Conservation (phyloP, 35 echinoderm and acorn worm genomes). For the Stichopus chloronotus region DNA sequence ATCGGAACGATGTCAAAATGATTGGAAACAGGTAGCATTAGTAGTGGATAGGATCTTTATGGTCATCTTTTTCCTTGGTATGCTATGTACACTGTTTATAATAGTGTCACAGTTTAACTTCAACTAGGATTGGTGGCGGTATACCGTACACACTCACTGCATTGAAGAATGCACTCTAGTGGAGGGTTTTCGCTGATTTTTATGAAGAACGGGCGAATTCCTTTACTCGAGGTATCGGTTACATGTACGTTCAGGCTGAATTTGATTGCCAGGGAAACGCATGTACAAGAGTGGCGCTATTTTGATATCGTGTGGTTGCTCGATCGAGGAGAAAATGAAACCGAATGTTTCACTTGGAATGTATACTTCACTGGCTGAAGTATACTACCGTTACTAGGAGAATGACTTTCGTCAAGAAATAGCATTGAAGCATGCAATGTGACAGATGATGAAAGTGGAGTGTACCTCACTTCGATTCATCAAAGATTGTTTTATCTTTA, state of each 20-base stretch:
- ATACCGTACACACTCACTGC: background rate
- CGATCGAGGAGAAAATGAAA: no score
- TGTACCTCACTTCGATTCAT: background rate
- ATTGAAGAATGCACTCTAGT: background rate
- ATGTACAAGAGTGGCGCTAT: background rate
- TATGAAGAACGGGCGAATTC: background rate
- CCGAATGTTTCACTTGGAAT: no score
- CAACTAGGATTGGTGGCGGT: background rate
- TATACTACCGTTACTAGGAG: background rate
- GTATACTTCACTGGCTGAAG: background rate
- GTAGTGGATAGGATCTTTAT: conserved; percentile 92
- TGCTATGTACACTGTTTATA: conserved; percentile 86
- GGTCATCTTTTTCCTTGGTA: conserved; percentile 89
- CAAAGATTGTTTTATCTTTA: background rate
- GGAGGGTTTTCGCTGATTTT: background rate
- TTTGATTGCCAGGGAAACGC: background rate
- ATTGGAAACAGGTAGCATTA: conserved; percentile 98
- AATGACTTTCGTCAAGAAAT: no score
- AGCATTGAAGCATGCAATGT: no score
- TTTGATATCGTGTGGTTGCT: background rate
- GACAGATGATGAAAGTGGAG: background rate
- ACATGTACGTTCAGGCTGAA: background rate
- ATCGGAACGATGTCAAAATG: conserved; percentile 70
- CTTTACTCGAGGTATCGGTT: background rate
- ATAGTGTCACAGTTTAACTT: conserved; percentile 65